These are phyloP conservation scores for Acleris literana DNA, from an alignment of 2,888 invertebrate genomes.

Conservation along the genomic window DNA sequence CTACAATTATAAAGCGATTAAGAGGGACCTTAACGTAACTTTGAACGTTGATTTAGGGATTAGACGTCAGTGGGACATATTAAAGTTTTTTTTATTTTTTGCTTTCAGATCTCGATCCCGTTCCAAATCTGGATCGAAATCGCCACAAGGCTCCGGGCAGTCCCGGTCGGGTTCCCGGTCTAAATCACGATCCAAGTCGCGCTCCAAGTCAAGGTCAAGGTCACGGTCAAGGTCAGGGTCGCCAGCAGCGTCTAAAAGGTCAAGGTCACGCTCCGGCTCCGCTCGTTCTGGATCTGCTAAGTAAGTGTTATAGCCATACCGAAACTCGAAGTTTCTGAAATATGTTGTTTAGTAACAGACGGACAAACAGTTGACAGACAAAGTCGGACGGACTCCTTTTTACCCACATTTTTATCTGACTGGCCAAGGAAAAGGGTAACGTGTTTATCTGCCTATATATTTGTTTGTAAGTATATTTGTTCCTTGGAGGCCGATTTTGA, in stretches of 20 bases:
- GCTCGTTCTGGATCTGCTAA: constrained; percentile 60
- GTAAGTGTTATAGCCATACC: constrained; percentile 41
- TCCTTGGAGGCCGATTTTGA: too few species aligned
- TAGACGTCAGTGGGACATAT: too few species aligned
- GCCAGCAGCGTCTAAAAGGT: constrained; percentile 59
- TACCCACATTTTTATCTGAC: too few species aligned
- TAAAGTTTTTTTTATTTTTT: background rate
- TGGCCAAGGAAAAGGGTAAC: too few species aligned
- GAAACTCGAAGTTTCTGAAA: too few species aligned
- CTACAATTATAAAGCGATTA: too few species aligned
- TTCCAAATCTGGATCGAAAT: constrained; percentile 72
- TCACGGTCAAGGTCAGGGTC: constrained; percentile 58
- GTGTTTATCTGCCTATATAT: too few species aligned
- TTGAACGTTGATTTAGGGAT: too few species aligned
- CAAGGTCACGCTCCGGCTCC: constrained; percentile 63
- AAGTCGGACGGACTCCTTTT: too few species aligned
- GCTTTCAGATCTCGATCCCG: constrained; percentile 63
- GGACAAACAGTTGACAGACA: too few species aligned
- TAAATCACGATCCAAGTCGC: constrained; percentile 55
- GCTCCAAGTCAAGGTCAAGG: constrained; percentile 49
- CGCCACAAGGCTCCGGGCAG: constrained; percentile 45
- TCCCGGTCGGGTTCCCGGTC: constrained; percentile 60
- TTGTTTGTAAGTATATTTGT: too few species aligned
- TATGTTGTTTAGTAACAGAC: background rate
- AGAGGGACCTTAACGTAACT: too few species aligned